phyloP scores from a whole-genome alignment of 2,797 vertebrate species.

The Melanotaenia pygmaea region DNA sequence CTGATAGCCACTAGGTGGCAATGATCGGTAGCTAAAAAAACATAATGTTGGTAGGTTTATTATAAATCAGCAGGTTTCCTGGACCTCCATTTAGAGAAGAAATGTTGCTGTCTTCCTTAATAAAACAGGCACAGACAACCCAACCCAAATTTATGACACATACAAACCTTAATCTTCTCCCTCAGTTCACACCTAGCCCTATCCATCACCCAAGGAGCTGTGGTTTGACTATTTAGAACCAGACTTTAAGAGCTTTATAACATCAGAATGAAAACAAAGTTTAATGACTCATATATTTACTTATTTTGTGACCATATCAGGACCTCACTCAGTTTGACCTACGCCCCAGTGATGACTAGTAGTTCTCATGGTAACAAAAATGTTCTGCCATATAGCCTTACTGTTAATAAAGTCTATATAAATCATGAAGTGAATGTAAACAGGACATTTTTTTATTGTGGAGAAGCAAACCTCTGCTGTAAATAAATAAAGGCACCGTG shows the following conservation, averaged over 20 bases:
- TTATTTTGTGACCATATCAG: background rate
- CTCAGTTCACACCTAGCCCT: background rate
- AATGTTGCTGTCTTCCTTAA: background rate
- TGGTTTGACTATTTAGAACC: background rate
- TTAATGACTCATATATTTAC: background rate
- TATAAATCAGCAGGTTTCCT: background rate
- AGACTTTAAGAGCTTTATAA: background rate
- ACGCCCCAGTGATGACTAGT: background rate
- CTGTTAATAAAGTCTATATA: background rate
- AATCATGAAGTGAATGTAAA: background rate
- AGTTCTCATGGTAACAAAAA: background rate
- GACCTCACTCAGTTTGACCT: background rate
- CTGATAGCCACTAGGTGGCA: slow-evolving; percentile 45
- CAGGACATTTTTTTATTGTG: background rate
- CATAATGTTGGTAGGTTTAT: background rate
- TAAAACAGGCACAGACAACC: background rate
- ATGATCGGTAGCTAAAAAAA: background rate
- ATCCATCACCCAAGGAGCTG: background rate
- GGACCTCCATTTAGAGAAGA: background rate
- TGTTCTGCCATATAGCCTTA: background rate
- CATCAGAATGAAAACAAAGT: background rate
- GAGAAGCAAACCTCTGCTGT: background rate
- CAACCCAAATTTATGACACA: background rate
- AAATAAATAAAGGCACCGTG: slow-evolving; percentile 4
- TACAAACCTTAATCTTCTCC: background rate